Percentiles rank a stretch among this genome's conserved stretches.
phyloP scores from a whole-genome alignment of 2,113 vertebrate genomes.

The Amazona vittata region DNA sequence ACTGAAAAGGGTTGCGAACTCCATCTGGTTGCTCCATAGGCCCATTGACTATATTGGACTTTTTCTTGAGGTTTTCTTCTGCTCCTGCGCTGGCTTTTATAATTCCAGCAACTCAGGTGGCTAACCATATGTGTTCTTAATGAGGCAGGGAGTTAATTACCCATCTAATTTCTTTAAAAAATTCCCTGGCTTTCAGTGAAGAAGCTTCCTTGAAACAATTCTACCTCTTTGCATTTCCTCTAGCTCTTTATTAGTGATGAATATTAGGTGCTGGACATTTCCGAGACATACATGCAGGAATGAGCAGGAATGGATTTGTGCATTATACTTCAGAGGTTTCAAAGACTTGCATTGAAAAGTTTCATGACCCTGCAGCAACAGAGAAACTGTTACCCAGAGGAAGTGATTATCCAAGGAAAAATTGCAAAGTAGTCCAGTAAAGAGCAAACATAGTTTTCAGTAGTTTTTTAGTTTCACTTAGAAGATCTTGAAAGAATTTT shows the following conservation, averaged over 20 bases:
- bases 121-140: conserved; percentile 52
- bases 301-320: not conserved
- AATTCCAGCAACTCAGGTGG: conserved; percentile 42
- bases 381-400: not conserved
- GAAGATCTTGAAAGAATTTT: not conserved
- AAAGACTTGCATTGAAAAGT: not conserved
- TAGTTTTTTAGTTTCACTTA: not conserved
- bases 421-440: not conserved
- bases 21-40: not conserved
- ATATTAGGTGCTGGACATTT: not conserved
- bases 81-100: conserved; percentile 13
- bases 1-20: not conserved
- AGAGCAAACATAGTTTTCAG: not conserved
- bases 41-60: not conserved
- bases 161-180: conserved; percentile 32
- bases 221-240: not conserved
- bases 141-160: conserved; percentile 48
- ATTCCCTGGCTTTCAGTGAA: not conserved
- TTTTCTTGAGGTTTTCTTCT: conserved; percentile 29
- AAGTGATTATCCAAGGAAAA: not conserved
- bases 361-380: not conserved
- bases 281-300: not conserved
- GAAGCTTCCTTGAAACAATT: conserved; percentile 4
- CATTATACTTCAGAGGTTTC: not conserved
- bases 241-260: not conserved